Conservation (phyloP, 2,797 vertebrate species). For the Acanthopagrus latus region DNA sequence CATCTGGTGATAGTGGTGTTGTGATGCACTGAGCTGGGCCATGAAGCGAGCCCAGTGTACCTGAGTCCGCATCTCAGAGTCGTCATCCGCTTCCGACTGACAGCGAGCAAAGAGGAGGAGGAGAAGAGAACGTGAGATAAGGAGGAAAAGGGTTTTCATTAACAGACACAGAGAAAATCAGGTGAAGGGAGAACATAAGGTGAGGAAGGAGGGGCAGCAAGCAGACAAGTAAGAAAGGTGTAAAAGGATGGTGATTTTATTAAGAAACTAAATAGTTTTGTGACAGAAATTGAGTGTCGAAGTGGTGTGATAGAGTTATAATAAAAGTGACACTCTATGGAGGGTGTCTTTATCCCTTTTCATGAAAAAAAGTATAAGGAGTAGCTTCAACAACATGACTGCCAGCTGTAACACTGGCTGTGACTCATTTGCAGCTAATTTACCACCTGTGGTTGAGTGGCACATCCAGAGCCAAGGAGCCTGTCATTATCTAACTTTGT, state of each 20-base stretch:
- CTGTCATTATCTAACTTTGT: neutral
- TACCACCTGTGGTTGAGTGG: neutral
- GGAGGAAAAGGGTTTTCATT: constrained; percentile 2
- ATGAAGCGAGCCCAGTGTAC: constrained; percentile 82
- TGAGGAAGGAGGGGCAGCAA: neutral
- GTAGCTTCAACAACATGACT: neutral
- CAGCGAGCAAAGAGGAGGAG: constrained; percentile 61
- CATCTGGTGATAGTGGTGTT: constrained; percentile 40
- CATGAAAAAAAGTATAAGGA: neutral
- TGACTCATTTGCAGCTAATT: neutral
- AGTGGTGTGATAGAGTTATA: neutral
- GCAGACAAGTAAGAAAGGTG: constrained; percentile 18
- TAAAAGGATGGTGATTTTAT: neutral
- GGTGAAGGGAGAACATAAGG: neutral
- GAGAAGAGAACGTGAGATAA: constrained; percentile 51
- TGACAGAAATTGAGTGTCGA: neutral
- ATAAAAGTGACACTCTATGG: too few species aligned
- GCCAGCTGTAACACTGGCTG: neutral
- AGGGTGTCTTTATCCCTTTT: neutral
- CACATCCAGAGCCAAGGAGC: neutral
- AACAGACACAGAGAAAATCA: neutral
- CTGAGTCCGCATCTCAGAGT: constrained; percentile 94
- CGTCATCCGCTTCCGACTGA: constrained; percentile 98
- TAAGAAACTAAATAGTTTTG: neutral
- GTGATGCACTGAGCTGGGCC: constrained; percentile 70